Percentiles rank a stretch among this genome's conserved stretches.
These are phyloP conservation scores for Cyrtodaria siliqua DNA, from an alignment of 2,888 invertebrate genomes.

Conservation along the genomic window DNA sequence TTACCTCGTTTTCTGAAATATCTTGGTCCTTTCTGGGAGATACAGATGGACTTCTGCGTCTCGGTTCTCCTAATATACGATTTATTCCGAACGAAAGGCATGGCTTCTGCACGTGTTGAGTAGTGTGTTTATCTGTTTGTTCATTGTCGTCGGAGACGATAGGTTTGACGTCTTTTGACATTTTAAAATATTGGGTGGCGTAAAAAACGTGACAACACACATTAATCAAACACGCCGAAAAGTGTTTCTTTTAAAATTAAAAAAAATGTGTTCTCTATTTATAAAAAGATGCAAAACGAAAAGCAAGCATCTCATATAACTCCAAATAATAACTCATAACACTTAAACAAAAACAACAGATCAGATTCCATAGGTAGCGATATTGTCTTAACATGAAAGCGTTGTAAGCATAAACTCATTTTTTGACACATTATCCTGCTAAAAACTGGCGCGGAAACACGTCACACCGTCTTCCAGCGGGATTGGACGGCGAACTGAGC, in stretches of 20 bases:
- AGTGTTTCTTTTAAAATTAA: too few species aligned
- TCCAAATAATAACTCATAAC: too few species aligned
- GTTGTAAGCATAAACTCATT: conserved; percentile 27
- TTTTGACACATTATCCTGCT: conserved; percentile 26
- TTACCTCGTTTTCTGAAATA: conserved; percentile 13
- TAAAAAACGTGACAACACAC: too few species aligned
- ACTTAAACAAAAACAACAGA: too few species aligned
- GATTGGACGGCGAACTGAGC: conserved; percentile 38
- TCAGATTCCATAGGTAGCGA: conserved; percentile 2
- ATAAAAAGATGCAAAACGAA: too few species aligned
- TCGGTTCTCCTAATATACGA: conserved; percentile 71
- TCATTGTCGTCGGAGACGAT: background rate
- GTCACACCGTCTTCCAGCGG: conserved; percentile 32
- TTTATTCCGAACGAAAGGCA: conserved; percentile 78
- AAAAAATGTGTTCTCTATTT: too few species aligned
- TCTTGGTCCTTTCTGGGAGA: conserved; percentile 33
- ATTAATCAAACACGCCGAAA: too few species aligned
- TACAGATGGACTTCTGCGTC: conserved; percentile 21
- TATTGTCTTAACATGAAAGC: conserved; percentile 19
- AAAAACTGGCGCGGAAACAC: conserved; percentile 62
- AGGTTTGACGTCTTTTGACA: conserved; percentile 37
- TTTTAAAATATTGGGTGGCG: too few species aligned
- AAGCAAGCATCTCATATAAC: too few species aligned
- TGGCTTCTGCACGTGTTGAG: conserved; percentile 31
- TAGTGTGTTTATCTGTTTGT: background rate